Conservation (phyloP, 2,888 invertebrate species). For the Tetheella fluctuosa region DNA sequence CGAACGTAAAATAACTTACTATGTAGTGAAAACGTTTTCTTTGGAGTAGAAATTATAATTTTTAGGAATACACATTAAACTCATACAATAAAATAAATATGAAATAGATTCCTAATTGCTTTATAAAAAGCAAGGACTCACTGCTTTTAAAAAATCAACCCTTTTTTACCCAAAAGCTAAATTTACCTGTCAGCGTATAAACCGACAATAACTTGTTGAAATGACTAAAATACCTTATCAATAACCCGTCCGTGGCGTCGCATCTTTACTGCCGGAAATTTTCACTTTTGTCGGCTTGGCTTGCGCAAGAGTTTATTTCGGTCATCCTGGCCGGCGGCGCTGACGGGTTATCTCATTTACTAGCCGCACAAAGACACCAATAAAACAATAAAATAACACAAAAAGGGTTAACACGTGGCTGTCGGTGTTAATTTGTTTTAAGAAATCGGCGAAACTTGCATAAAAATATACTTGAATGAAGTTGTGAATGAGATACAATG, state of each 20-base stretch:
- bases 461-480: slow-evolving; percentile 34
- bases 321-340: slow-evolving; percentile 34
- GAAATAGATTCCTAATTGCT: too few species aligned
- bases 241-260: slow-evolving; percentile 35
- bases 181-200: slow-evolving; percentile 32
- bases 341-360: slow-evolving; percentile 31
- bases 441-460: slow-evolving; percentile 53
- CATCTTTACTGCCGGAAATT: slow-evolving; percentile 70
- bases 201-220: slow-evolving; percentile 41
- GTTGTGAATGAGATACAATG: slow-evolving; percentile 39
- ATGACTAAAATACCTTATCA: slow-evolving; percentile 42
- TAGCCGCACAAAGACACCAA: slow-evolving; percentile 48
- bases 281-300: slow-evolving; percentile 81
- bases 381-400: slow-evolving; percentile 72
- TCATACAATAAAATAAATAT: too few species aligned
- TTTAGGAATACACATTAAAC: too few species aligned
- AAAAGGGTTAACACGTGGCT: slow-evolving; percentile 73
- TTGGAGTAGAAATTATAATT: too few species aligned
- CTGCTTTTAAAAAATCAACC: slow-evolving; percentile 35
- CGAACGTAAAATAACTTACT: too few species aligned
- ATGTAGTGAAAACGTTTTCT: too few species aligned
- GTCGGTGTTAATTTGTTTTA: slow-evolving; percentile 73
- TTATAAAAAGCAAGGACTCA: too few species aligned
- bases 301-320: slow-evolving; percentile 60
- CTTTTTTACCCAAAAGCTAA: slow-evolving; percentile 30